phyloP scores from a whole-genome alignment of 2,888 invertebrate genomes.

The Enchytraeus crypticus region DNA sequence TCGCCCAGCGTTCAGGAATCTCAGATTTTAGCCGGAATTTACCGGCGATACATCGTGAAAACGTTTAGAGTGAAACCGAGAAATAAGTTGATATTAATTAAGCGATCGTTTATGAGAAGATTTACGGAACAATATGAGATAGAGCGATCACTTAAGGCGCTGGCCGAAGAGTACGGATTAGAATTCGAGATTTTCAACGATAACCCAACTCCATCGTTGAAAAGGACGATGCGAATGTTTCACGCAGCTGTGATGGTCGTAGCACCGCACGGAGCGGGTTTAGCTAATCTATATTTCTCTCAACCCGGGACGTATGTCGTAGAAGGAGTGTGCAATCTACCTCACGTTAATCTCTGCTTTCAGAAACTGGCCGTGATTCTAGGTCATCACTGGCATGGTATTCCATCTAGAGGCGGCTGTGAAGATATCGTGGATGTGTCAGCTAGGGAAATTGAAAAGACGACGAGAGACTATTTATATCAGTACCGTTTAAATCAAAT shows the following conservation, averaged over 20 bases:
- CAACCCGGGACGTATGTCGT: constrained; percentile 20
- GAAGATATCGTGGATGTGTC: not conserved
- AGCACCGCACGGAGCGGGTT: constrained; percentile 26
- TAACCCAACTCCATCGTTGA: constrained; percentile 17
- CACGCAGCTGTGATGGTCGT: constrained; percentile 20
- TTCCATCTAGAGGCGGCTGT: constrained; percentile 10
- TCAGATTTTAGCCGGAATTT: constrained; percentile 15
- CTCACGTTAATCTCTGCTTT: constrained; percentile 23
- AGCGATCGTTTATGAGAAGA: constrained; percentile 1
- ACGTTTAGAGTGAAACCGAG: not conserved
- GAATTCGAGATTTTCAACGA: constrained; percentile 18
- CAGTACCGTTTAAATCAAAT: no score
- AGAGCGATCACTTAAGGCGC: not conserved
- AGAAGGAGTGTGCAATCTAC: no score
- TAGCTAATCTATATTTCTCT: constrained; percentile 21
- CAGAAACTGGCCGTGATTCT: no score
- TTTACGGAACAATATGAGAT: constrained; percentile 1
- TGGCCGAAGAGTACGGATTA: constrained; percentile 4
- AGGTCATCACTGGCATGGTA: no score
- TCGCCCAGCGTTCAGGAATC: constrained; percentile 13
- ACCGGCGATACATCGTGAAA: not conserved
- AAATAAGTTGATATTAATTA: constrained; percentile 13
- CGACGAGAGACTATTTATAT: no score
- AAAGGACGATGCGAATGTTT: constrained; percentile 19
- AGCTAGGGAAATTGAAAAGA: no score